Evolutionary conservation across 2,888 invertebrate genomes (phyloP).

Genomic region (Xestoiulus laeticollis): DNA sequence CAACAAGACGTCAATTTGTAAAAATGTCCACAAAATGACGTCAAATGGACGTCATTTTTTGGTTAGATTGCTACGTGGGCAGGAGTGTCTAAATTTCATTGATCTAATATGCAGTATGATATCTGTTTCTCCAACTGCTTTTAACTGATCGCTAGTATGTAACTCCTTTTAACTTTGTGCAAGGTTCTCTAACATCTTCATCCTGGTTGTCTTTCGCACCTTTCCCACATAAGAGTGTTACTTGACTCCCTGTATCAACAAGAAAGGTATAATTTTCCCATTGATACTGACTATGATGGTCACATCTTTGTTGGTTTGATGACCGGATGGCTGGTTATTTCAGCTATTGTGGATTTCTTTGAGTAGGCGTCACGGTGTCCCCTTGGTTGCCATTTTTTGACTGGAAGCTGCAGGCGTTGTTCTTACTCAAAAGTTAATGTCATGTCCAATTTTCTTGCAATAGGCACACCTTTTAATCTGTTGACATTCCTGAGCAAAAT

Average conservation of each 20-base stretch:
- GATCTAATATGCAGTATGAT: background rate
- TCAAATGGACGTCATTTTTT: too few relatives aligned
- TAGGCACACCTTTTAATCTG: background rate
- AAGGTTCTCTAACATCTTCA: background rate
- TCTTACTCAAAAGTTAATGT: background rate
- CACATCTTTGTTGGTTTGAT: background rate
- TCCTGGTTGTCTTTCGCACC: background rate
- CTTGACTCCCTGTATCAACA: background rate
- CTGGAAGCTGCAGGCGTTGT: background rate
- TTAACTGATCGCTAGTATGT: background rate
- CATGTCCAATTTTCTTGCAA: background rate
- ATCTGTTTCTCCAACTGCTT: background rate
- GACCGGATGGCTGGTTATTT: background rate
- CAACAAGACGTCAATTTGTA: too few relatives aligned
- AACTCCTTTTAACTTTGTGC: background rate
- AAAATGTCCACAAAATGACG: too few relatives aligned
- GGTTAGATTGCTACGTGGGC: too few relatives aligned
- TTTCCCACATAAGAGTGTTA: background rate
- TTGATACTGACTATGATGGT: background rate
- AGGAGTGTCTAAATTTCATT: background rate
- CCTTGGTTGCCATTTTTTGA: background rate
- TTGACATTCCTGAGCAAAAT: background rate
- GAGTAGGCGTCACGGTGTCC: background rate
- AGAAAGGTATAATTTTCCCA: background rate
- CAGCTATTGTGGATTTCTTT: background rate